Conservation (phyloP, 2,888 invertebrate species). For the Eupelmus urozonus region DNA sequence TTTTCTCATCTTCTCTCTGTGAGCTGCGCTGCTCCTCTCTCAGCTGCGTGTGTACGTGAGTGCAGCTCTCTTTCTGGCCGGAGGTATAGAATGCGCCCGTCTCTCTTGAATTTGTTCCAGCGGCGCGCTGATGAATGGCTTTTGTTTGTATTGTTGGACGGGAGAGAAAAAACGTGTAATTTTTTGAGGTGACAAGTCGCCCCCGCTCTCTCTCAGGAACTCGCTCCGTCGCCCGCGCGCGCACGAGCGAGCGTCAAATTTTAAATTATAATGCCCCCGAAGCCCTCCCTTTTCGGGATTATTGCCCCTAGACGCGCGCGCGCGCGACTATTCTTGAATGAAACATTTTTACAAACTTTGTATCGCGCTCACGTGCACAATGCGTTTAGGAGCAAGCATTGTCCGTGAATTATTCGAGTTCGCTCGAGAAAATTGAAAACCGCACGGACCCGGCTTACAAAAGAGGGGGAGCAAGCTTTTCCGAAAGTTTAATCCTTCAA, state of each 20-base stretch:
- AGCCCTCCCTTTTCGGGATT: slow-evolving; percentile 16
- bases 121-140: slow-evolving; percentile 50
- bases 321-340: slow-evolving; percentile 29
- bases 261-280: slow-evolving; percentile 38
- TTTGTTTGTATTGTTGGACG: slow-evolving; percentile 46
- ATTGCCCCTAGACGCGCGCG: neutral
- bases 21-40: slow-evolving; percentile 5
- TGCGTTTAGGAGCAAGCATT: too few relatives aligned
- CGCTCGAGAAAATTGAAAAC: too few relatives aligned
- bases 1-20: slow-evolving; percentile 16
- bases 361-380: too few relatives aligned
- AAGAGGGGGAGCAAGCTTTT: too few relatives aligned
- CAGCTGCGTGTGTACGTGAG: neutral
- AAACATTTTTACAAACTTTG: too few relatives aligned
- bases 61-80: slow-evolving; percentile 10
- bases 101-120: slow-evolving; percentile 34
- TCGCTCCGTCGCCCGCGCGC: too few relatives aligned
- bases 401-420: too few relatives aligned
- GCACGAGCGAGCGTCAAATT: slow-evolving; percentile 24
- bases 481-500: too few relatives aligned
- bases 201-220: too few relatives aligned
- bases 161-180: slow-evolving; percentile 40
- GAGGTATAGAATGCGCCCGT: neutral
- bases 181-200: slow-evolving; percentile 50
- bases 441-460: too few relatives aligned